Evolutionary conservation across 1,140 invertebrate genomes (phyloP), one percentile per base, ranked within the genome.

Genomic region (Zophobas atratus): DNA sequence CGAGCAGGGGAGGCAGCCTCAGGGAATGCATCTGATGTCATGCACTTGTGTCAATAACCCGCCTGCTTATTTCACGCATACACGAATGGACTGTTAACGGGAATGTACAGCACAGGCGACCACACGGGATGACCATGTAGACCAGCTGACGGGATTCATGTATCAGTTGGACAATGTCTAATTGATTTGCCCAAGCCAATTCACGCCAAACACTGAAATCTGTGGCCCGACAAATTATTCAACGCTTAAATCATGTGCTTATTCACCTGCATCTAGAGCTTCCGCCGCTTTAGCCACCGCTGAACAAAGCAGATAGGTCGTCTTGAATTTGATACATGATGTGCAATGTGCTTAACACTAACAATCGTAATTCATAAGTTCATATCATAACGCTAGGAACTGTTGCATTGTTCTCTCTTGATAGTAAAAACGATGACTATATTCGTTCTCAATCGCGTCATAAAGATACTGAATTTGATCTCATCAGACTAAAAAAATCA

Each of bases 71-170:
- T 73, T 73, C 71, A 55, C 49, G 35, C 49, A 56, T 55, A 34
- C 71, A 73, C 51, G 71, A 73, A 56, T 73, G 49, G 71, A 56
- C 49, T 73, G 71, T 55, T 73, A 56, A 73, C 55, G 49, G 71
- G 55, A 56, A 73, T 73, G 71, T 53, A 73, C 56, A 56, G 71
- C 34, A 33, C 34, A 49, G 41, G 56, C 39, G 55, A 53, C 71
- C 71, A 67, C 60, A 67, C 39, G 36, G 71, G 55, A 55, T 53
- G 49, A n/a, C 48, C 49, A 39, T 73, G 56, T 73, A 55, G 51
- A 32, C 39, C 71, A 55, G 55, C 49, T 73, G 71, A 73, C 71
- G 41, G 49, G 71, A 56, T 73, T 73, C 49, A 73, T 43, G 71
- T 73, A 73, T 73, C 55, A 73, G 55, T 55, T 41, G 39, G 41